Evolutionary conservation across 53 echinoderm and acorn worm genomes (phyloP).

Genomic region (Astropecten irregularis): DNA sequence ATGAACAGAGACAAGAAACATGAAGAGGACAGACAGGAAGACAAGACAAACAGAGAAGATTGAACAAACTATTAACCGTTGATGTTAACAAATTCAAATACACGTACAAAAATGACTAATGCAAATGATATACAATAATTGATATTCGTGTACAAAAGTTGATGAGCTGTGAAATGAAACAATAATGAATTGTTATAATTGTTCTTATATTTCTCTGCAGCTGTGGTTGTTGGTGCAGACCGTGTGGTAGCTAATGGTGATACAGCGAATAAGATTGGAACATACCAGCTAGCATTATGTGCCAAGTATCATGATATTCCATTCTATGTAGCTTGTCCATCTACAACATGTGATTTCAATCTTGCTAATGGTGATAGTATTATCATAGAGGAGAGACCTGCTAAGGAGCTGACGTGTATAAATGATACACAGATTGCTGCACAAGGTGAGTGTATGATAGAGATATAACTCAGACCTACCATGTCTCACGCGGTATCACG

Average conservation of each 20-base stretch:
- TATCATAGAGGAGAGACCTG: slow-evolving; percentile 87
- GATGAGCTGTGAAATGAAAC: no score
- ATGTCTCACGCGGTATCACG: neutral
- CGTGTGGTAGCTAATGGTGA: slow-evolving; percentile 96
- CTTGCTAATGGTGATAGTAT: slow-evolving; percentile 77
- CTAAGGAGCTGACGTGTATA: slow-evolving; percentile 69
- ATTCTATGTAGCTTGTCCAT: slow-evolving; percentile 89
- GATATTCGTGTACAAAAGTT: no score
- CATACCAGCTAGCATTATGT: slow-evolving; percentile 88
- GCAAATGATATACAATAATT: no score
- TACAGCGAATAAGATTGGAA: slow-evolving; percentile 97
- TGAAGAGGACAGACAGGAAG: no score
- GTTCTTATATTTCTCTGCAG: no score
- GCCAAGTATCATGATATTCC: slow-evolving; percentile 91
- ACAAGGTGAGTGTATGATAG: slow-evolving; percentile 55
- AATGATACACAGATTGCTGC: slow-evolving; percentile 81
- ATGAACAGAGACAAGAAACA: no score
- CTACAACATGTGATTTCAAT: slow-evolving; percentile 71
- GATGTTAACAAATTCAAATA: no score
- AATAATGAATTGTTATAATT: no score
- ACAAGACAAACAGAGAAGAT: no score
- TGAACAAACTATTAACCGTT: no score
- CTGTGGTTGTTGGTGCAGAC: slow-evolving; percentile 96
- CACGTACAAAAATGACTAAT: no score
- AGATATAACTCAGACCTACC: no score